phyloP scores from a whole-genome alignment of 2,113 vertebrate genomes.

The Solenodon paradoxus region DNA sequence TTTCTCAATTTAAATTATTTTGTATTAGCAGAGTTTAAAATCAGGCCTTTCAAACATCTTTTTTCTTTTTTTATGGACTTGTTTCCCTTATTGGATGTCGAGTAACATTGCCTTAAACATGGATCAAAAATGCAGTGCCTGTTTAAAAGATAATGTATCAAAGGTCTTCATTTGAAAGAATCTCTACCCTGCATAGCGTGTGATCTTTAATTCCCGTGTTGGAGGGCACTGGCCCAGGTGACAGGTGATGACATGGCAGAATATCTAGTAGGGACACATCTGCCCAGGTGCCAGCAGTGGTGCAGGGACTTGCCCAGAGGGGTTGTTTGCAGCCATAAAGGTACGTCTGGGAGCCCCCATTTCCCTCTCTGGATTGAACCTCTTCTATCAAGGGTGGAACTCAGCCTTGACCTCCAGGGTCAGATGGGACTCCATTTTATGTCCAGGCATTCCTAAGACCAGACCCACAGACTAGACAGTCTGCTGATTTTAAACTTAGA shows the following conservation, averaged over 20 bases:
- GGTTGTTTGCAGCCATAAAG: background rate
- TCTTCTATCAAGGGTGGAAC: background rate
- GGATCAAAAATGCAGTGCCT: background rate
- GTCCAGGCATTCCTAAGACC: background rate
- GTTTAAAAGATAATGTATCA: background rate
- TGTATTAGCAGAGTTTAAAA: conserved; percentile 63
- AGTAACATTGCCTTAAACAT: background rate
- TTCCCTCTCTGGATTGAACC: background rate
- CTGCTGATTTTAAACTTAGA: background rate
- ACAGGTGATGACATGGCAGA: background rate
- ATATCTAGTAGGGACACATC: background rate
- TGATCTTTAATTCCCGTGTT: background rate
- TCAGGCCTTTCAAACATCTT: conserved; percentile 59
- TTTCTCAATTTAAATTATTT: conserved; percentile 68
- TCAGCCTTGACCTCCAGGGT: background rate
- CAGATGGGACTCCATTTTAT: background rate
- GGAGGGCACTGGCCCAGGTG: background rate
- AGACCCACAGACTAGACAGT: background rate
- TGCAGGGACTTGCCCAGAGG: background rate
- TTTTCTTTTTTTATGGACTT: conserved; percentile 51
- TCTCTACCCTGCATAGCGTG: background rate
- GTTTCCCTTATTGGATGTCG: conserved; percentile 28
- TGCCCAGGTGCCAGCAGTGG: background rate
- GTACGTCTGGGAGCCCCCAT: rapidly evolving
- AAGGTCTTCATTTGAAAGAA: background rate